Evolutionary conservation across 2,888 invertebrate species (phyloP).

Genomic region (Dicranocentrus wangi): DNA sequence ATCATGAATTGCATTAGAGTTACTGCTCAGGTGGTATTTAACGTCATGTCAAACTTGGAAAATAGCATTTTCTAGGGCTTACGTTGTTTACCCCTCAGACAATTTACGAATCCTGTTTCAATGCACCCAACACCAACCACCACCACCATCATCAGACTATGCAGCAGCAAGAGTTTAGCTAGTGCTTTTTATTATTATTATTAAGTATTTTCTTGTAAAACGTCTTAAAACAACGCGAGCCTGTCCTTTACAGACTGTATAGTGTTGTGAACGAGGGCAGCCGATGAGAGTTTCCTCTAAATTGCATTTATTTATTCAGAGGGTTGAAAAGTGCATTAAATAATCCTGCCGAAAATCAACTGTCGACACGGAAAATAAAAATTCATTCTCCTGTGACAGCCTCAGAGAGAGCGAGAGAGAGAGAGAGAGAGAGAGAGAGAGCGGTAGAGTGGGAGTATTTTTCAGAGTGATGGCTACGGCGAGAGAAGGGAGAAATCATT

Average conservation of each 20-base stretch:
- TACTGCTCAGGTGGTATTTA: conserved; percentile 28
- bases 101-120: neutral
- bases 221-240: conserved; percentile 1
- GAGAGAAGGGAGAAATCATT: conserved; percentile 53
- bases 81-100: neutral
- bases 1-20: too few species aligned
- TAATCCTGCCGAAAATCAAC: conserved; percentile 49
- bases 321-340: conserved; percentile 55
- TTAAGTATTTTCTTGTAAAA: too few species aligned
- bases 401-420: neutral
- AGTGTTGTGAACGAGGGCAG: too few species aligned
- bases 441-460: neutral
- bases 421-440: neutral
- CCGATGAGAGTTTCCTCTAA: conserved; percentile 2
- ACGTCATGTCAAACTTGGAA: conserved; percentile 20
- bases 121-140: too few species aligned
- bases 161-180: too few species aligned
- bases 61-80: conserved; percentile 15
- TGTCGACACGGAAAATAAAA: conserved; percentile 2
- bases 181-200: too few species aligned
- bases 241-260: too few species aligned
- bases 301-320: conserved; percentile 55
- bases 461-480: conserved; percentile 23
- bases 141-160: too few species aligned
- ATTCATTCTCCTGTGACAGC: neutral